Base-by-base conservation (phyloP, 2,797 vertebrate species). In the Macropodus opercularis region DNA sequence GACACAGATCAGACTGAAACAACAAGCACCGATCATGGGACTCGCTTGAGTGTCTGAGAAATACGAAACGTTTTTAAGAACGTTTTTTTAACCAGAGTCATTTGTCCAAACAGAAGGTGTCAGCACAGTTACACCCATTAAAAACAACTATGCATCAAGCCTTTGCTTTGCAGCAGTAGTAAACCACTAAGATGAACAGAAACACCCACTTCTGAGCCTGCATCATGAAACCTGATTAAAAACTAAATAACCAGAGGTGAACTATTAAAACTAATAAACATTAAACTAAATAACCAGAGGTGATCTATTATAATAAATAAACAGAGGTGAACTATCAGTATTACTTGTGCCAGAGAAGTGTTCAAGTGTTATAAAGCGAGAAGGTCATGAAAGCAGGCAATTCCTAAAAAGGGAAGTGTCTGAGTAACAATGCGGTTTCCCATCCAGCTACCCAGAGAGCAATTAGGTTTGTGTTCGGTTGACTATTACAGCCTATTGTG, bases 51-150 rank as follows among this genome's bases (percentile, higher is more conserved):
- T 34, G 47, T 3, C 70, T 75, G 50, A 77, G 71, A 27, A 9
- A 61, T 8, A 12, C 11, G 15, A 7, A 21, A 29, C 18, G 3
- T 47, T 24, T 41, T 41, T 23, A 64, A 14, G 18, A 39, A 10
- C 34, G 44, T 29, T 23, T 31, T 10, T 13, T 43, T 31, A 22
- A 15, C 15, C 7, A 27, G 5, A 29, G 14, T 0, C 3, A 11
- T 3, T 7, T 3, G 11, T 40, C 13, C n/a, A 18, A 43, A 47
- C 18, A 36, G 27, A 22, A 21, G 35, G 14, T 49, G 49, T 87
- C 88, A 86, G 87, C 85, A 87, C 56, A 87, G 36, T 60, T 83
- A 67, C 46, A 41, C 12, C 24, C 67, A 59, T 67, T 63, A 70
- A 69, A 78, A 81, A 72, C 63, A 70, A 38, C 35, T 35, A 10